A percentile compares a stretch with the other conserved stretches of the same genome.
phyloP scores from a whole-genome alignment of 2,888 invertebrate species.

The Ctenicera cuprea region DNA sequence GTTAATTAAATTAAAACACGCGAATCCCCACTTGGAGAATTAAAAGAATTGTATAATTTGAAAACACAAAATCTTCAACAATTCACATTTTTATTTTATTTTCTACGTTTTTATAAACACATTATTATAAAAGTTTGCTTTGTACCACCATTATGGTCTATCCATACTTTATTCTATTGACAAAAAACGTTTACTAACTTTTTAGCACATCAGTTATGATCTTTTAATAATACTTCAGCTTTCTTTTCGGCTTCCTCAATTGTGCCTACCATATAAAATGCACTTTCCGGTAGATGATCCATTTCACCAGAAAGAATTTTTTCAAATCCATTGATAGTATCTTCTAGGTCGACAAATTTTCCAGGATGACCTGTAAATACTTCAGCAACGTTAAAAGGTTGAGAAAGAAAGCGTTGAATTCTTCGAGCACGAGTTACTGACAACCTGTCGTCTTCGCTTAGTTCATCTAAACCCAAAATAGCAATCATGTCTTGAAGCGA shows the following conservation, averaged over 20 bases:
- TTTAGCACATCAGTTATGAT: no score
- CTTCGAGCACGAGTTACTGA: slow-evolving; percentile 97
- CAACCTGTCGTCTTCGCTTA: slow-evolving; percentile 98
- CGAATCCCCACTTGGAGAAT: no score
- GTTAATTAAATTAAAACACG: no score
- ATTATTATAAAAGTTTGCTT: no score
- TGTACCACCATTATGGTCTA: no score
- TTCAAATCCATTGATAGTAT: slow-evolving; percentile 93
- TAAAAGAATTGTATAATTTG: no score
- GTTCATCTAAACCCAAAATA: slow-evolving; percentile 98
- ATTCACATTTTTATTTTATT: no score
- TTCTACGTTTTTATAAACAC: no score
- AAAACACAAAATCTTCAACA: no score
- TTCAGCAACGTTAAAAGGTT: slow-evolving; percentile 98
- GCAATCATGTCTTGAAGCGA: slow-evolving; percentile 94
- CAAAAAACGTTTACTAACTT: no score
- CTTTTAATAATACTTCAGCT: slow-evolving; percentile 69
- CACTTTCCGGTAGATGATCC: slow-evolving; percentile 97
- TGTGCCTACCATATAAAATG: slow-evolving; percentile 99
- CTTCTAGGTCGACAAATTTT: slow-evolving; percentile 93
- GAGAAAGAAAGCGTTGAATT: slow-evolving; percentile 98
- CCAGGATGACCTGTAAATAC: slow-evolving; percentile 98
- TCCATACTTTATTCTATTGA: no score
- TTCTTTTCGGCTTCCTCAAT: slow-evolving; percentile 94
- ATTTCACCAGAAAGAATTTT: slow-evolving; percentile 92